Evolutionary conservation across 2,113 vertebrate genomes (phyloP).

Genomic region (Chloropsis cyanopogon): DNA sequence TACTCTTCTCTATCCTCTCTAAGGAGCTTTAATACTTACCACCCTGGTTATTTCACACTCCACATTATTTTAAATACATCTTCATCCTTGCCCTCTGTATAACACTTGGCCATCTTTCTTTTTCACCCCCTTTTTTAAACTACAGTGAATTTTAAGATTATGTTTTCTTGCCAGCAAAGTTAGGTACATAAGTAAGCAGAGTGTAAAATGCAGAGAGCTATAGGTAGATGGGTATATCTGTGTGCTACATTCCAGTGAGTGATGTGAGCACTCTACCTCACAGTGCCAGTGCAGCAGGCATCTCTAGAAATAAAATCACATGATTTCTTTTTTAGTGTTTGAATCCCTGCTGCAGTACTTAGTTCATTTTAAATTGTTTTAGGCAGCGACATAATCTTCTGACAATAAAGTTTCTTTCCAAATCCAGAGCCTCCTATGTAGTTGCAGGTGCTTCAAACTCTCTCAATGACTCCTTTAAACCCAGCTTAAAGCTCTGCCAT

Average conservation of each 20-base stretch:
- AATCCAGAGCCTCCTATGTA: not conserved
- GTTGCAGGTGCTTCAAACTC: not conserved
- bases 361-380: not conserved
- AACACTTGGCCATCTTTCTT: not conserved
- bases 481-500: not conserved
- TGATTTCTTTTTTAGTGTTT: not conserved
- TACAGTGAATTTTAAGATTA: not conserved
- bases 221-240: not conserved
- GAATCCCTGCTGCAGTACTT: not conserved
- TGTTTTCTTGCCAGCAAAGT: not conserved
- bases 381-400: not conserved
- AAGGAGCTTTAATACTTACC: slow-evolving; percentile 14
- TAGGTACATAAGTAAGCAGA: not conserved
- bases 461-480: not conserved
- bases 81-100: not conserved
- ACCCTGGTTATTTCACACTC: not conserved
- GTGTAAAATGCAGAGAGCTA: not conserved
- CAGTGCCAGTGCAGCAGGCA: not conserved
- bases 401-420: not conserved
- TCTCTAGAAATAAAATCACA: not conserved
- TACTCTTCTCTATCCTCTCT: not conserved
- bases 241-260: not conserved
- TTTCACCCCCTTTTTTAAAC: not conserved
- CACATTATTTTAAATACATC: not conserved
- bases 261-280: not conserved